These are phyloP conservation scores for Propithecus perrieri DNA, from an alignment of 2,797 vertebrate species.

Conservation along the genomic window DNA sequence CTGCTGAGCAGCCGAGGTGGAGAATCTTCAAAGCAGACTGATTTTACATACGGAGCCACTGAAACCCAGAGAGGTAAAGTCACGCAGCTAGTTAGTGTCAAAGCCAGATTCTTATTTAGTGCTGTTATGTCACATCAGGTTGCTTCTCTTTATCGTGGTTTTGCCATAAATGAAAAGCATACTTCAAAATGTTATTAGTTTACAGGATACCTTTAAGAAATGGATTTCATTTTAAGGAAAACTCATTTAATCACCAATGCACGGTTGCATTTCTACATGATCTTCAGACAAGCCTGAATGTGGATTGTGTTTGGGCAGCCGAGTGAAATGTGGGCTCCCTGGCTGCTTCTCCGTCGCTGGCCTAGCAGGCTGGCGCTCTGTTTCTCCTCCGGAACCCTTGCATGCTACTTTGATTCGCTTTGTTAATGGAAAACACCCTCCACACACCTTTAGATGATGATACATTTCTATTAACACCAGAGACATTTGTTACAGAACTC, in stretches of 20 bases:
- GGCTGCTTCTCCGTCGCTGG: not conserved
- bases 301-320: not conserved
- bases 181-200: not conserved
- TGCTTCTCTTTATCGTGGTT: not conserved
- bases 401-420: not conserved
- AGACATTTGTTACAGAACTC: not conserved
- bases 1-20: not conserved
- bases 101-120: not conserved
- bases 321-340: accelerated
- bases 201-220: not conserved
- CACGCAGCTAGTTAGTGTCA: not conserved
- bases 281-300: not conserved
- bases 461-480: not conserved
- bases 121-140: not conserved
- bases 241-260: not conserved
- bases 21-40: not conserved
- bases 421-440: not conserved
- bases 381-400: not conserved
- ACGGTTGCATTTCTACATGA: not conserved
- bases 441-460: not conserved
- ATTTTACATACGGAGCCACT: not conserved
- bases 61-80: not conserved
- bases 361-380: not conserved
- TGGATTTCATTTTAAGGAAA: not conserved
- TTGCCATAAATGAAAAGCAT: not conserved